Percentiles rank a stretch among this genome's conserved stretches.
Conservation (phyloP, 2,888 invertebrate genomes). For the Xestia rhomboidea region DNA sequence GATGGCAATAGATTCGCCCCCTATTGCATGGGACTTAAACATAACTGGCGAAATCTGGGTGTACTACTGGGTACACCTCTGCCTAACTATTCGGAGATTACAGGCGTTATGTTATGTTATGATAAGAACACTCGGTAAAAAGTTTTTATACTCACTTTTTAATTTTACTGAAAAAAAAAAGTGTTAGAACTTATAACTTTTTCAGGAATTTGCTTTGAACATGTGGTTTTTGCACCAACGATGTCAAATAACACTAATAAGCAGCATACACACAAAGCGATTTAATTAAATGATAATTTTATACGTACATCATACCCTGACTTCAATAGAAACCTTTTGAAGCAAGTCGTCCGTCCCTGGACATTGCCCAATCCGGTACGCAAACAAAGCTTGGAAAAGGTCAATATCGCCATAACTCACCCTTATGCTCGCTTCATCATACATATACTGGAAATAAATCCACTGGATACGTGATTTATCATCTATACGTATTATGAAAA, state of each 20-base stretch:
- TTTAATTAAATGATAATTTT: constrained; percentile 35
- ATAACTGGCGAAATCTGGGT: too few species aligned
- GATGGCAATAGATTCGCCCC: too few species aligned
- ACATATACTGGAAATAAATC: constrained; percentile 53
- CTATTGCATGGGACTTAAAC: too few species aligned
- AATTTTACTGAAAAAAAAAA: background rate
- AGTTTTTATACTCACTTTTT: background rate
- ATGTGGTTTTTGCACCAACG: background rate
- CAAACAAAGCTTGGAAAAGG: constrained; percentile 62
- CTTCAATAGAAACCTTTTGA: constrained; percentile 45
- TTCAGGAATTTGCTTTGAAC: background rate
- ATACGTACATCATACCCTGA: constrained; percentile 7
- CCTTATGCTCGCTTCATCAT: constrained; percentile 58
- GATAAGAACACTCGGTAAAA: background rate
- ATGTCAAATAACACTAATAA: background rate
- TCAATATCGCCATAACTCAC: constrained; percentile 64
- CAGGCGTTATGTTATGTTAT: too few species aligned
- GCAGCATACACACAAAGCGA: background rate
- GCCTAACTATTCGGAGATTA: too few species aligned
- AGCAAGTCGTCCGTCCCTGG: constrained; percentile 40
- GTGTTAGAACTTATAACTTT: background rate
- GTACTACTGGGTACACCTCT: too few species aligned
- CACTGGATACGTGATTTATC: constrained; percentile 56
- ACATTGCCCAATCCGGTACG: constrained; percentile 35
- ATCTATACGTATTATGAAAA: constrained; percentile 20